These are phyloP conservation scores for Parotocinclus haroldoi DNA, from an alignment of 2,797 vertebrate species.

Conservation along the genomic window DNA sequence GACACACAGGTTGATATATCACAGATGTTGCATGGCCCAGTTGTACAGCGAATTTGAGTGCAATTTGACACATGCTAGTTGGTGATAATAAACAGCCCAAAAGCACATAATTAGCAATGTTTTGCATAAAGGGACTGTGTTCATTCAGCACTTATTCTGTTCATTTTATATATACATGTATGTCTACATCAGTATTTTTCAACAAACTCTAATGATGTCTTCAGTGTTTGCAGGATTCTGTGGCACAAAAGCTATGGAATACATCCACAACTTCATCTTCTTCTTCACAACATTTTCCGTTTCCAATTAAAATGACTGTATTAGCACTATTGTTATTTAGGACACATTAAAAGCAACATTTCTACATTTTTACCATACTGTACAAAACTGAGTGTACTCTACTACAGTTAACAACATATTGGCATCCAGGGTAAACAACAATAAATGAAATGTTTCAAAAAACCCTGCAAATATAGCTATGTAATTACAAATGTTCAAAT, in stretches of 20 bases:
- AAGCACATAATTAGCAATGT: too few species aligned
- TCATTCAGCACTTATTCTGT: constrained; percentile 65
- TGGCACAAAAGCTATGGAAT: constrained; percentile 12
- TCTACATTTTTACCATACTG: too few species aligned
- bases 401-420: too few species aligned
- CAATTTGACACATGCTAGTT: constrained; percentile 59
- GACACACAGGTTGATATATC: constrained; percentile 24
- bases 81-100: too few species aligned
- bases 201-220: constrained; percentile 29
- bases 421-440: too few species aligned
- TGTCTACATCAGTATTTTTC: constrained; percentile 53
- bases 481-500: too few species aligned
- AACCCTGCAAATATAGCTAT: too few species aligned
- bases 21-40: constrained; percentile 49
- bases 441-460: too few species aligned
- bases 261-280: constrained; percentile 5
- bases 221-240: constrained; percentile 17
- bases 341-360: too few species aligned
- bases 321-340: too few species aligned
- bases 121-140: too few species aligned
- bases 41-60: constrained; percentile 69
- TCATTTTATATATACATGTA: constrained; percentile 61
- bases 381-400: too few species aligned
- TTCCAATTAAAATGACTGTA: not conserved
- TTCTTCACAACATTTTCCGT: not conserved